A percentile compares a stretch with the other conserved stretches of the same genome.
Evolutionary conservation across 2,888 invertebrate genomes (phyloP).

Genomic region (Galerucella nymphaeae): DNA sequence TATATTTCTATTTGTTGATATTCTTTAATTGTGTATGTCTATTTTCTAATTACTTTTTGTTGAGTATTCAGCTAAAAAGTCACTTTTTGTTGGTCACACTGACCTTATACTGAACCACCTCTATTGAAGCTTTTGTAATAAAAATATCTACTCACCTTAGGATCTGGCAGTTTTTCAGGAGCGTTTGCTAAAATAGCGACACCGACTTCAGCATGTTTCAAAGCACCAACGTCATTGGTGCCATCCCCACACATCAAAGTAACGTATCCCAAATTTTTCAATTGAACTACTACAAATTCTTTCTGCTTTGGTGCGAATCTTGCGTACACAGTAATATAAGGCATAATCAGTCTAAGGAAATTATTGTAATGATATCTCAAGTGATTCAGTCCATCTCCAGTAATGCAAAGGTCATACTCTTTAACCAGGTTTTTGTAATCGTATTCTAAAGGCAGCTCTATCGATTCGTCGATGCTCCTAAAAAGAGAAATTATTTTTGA

Average conservation of each 20-base stretch:
- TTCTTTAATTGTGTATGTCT: too few species aligned
- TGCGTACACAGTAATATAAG: slow-evolving; percentile 92
- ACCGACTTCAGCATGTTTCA: slow-evolving; percentile 98
- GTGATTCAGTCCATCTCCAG: slow-evolving; percentile 88
- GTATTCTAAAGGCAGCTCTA: slow-evolving; percentile 67
- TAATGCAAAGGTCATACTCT: slow-evolving; percentile 92
- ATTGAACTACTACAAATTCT: slow-evolving; percentile 90
- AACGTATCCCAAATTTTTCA: slow-evolving; percentile 87
- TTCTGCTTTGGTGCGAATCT: slow-evolving; percentile 99
- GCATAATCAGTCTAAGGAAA: slow-evolving; percentile 79
- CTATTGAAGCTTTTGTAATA: not conserved
- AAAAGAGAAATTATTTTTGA: slow-evolving; percentile 53
- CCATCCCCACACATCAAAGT: slow-evolving; percentile 99
- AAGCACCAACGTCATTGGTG: slow-evolving; percentile 98
- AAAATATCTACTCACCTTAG: slow-evolving; percentile 51
- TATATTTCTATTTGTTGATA: too few species aligned
- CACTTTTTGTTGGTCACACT: too few species aligned
- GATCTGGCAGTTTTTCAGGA: slow-evolving; percentile 70
- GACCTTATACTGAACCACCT: too few species aligned
- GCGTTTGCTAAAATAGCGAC: slow-evolving; percentile 90
- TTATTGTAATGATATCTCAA: slow-evolving; percentile 72
- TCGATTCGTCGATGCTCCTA: slow-evolving; percentile 71
- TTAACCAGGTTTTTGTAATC: slow-evolving; percentile 70
- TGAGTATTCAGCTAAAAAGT: too few species aligned
- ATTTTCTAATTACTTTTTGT: too few species aligned